These are phyloP conservation scores for Psettodes erumei DNA, from an alignment of 2,113 vertebrate genomes.

Conservation along the genomic window DNA sequence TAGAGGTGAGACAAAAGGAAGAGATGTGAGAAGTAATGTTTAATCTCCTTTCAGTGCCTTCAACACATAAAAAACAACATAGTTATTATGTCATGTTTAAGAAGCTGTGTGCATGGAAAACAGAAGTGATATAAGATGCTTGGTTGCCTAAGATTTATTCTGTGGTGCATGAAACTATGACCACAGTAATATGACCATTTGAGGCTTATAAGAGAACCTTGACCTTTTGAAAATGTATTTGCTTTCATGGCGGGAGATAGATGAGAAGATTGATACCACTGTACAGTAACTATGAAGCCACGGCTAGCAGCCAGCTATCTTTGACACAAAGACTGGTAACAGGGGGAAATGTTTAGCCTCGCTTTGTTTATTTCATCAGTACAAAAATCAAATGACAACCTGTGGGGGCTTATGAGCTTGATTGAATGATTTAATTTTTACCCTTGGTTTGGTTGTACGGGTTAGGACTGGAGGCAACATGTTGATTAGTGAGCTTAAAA, in stretches of 20 bases:
- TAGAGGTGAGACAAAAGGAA: conserved; percentile 22
- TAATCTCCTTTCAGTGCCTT: neutral
- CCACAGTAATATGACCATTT: neutral
- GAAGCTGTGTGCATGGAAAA: neutral
- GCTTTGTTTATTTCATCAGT: neutral
- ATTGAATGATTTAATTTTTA: no score
- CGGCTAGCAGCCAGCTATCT: no score
- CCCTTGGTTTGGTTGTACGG: neutral
- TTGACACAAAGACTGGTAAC: neutral
- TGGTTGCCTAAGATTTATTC: neutral
- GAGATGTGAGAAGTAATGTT: conserved; percentile 1
- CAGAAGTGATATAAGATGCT: neutral
- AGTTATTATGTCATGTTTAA: neutral
- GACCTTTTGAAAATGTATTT: neutral
- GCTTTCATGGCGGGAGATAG: neutral
- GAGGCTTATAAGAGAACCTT: neutral
- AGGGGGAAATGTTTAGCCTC: neutral
- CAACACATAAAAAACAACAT: neutral
- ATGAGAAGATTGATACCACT: no score
- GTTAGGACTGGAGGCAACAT: neutral
- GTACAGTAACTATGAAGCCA: no score
- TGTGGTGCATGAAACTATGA: neutral
- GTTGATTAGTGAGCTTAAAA: no score
- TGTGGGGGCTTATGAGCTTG: no score
- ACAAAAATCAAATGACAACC: neutral